These are phyloP conservation scores for cat (Felis catus) DNA, from an alignment of 2,113 vertebrate species.

Conservation along the genomic window DNA sequence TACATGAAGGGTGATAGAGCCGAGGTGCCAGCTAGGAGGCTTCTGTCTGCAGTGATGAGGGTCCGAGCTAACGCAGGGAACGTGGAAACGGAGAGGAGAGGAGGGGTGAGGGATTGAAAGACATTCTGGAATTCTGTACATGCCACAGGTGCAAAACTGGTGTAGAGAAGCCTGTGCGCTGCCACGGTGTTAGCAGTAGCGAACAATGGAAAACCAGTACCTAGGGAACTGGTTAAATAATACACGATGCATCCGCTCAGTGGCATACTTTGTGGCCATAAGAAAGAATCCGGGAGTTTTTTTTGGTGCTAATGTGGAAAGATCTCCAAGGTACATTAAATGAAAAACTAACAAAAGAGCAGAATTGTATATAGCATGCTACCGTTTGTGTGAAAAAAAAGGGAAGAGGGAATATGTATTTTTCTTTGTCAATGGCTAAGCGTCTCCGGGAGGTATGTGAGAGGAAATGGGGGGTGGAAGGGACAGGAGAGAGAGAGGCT, in stretches of 20 bases:
- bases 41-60: neutral
- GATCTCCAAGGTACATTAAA: neutral
- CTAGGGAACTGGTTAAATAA: neutral
- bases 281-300: neutral
- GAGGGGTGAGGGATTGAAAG: neutral
- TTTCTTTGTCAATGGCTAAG: neutral
- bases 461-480: neutral
- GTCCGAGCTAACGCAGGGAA: neutral
- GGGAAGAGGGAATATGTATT: neutral
- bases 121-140: neutral
- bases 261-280: neutral
- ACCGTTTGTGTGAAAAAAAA: neutral
- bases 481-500: neutral
- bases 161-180: accelerated
- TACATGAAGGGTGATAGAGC: neutral
- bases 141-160: neutral
- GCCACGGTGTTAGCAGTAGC: neutral
- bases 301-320: neutral
- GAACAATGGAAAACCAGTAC: neutral
- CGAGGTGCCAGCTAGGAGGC: neutral
- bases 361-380: neutral
- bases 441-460: neutral
- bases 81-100: neutral
- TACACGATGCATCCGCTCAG: neutral
- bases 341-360: neutral